A percentile compares a stretch with the other conserved stretches of the same genome.
These are phyloP conservation scores for Galeopterus variegatus DNA, from an alignment of 2,113 vertebrate genomes.

Conservation along the genomic window DNA sequence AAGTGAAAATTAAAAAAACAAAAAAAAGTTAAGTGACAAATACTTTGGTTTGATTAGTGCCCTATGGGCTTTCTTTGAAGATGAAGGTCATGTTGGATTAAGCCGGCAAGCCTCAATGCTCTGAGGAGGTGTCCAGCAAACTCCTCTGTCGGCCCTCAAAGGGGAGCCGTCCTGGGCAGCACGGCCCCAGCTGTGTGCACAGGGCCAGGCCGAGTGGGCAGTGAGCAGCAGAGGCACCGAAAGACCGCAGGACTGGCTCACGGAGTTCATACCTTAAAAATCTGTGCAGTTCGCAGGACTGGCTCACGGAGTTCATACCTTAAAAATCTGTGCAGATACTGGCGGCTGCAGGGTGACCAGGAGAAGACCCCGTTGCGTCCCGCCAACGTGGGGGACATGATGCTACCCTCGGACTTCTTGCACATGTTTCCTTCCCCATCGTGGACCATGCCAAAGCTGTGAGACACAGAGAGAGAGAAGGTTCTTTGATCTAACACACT, in stretches of 20 bases:
- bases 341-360: conserved; percentile 95
- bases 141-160: background rate
- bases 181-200: background rate
- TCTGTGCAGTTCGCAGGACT: conserved; percentile 86
- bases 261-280: conserved; percentile 91
- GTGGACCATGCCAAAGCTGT: conserved; percentile 96
- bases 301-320: conserved; percentile 86
- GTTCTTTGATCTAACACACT: background rate
- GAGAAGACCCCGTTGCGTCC: conserved; percentile 96
- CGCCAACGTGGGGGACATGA: conserved; percentile 96
- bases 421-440: conserved; percentile 96
- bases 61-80: background rate
- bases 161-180: background rate
- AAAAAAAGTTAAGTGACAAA: background rate
- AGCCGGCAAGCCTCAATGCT: background rate
- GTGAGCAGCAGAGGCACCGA: accelerated
- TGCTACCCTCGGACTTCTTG: conserved; percentile 95
- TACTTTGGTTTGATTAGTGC: background rate
- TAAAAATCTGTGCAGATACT: conserved; percentile 94
- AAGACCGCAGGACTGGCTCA: accelerated
- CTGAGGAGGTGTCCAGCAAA: background rate
- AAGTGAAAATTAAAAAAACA: background rate
- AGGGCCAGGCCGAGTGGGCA: no score
- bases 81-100: background rate
- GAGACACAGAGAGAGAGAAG: background rate